Conservation (phyloP, 2,113 vertebrate genomes). For the Cochlearius cochlearius region DNA sequence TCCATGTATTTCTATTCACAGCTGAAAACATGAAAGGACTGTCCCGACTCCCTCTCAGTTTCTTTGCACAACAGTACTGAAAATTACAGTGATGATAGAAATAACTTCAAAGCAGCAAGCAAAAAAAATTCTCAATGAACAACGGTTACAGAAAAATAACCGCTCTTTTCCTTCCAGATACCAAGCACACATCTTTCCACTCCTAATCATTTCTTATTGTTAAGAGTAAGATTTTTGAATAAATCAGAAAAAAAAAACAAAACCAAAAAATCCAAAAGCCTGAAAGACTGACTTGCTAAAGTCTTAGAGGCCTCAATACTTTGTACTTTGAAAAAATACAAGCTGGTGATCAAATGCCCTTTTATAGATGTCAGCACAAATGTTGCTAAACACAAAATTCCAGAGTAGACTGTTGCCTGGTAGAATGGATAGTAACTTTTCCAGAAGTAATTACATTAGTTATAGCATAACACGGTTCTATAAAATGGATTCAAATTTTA, state of each 20-base stretch:
- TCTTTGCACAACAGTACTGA: conserved; percentile 11
- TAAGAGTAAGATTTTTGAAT: not conserved
- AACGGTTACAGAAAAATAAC: not conserved
- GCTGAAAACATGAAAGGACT: conserved; percentile 45
- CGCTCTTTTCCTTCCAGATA: not conserved
- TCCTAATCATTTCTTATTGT: not conserved
- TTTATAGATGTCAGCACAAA: not conserved
- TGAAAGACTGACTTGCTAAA: not conserved
- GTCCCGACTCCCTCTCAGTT: not conserved
- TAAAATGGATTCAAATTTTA: not conserved
- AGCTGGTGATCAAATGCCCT: not conserved
- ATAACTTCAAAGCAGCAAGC: conserved; percentile 48
- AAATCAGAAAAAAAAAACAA: not conserved
- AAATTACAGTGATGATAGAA: conserved; percentile 51
- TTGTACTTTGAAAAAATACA: not conserved
- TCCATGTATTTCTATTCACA: not conserved
- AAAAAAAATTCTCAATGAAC: conserved; percentile 3
- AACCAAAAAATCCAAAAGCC: not conserved
- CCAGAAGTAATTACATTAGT: not conserved
- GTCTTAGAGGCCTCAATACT: not conserved
- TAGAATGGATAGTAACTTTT: not conserved
- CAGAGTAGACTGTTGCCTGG: not conserved
- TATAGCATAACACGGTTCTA: not conserved
- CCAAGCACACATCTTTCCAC: not conserved
- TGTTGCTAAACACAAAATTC: not conserved